Percentiles rank a stretch among this genome's conserved stretches.
phyloP scores from a whole-genome alignment of 2,113 vertebrate genomes.

The Erythrocercus mccallii region DNA sequence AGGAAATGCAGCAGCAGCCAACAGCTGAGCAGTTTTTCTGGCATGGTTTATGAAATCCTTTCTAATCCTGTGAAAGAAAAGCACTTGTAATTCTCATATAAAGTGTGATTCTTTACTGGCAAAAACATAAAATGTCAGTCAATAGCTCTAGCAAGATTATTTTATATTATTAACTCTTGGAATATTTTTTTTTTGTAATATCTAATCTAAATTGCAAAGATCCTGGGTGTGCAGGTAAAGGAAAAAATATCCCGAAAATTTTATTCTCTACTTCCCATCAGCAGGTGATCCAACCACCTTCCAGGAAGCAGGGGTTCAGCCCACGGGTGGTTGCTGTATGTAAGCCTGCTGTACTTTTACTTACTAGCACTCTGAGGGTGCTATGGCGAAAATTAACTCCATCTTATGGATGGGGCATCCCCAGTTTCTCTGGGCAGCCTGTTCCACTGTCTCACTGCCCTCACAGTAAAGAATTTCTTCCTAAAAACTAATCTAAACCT shows the following conservation, averaged over 20 bases:
- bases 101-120: background rate
- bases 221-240: fast-evolving
- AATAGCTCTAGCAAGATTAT: background rate
- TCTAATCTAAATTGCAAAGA: background rate
- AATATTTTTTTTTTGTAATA: background rate
- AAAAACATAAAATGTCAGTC: background rate
- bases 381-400: background rate
- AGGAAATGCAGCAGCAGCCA: background rate
- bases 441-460: background rate
- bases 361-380: background rate
- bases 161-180: background rate
- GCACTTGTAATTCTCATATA: background rate
- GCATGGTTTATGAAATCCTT: background rate
- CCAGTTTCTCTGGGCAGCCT: background rate
- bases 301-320: background rate
- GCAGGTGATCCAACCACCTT: background rate
- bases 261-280: background rate
- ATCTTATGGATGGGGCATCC: background rate
- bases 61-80: background rate
- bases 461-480: background rate
- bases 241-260: background rate
- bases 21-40: background rate
- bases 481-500: background rate
- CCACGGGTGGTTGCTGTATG: background rate
- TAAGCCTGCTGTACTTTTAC: background rate